Conservation (phyloP, 2,888 invertebrate species). For the Andrena dorsata region DNA sequence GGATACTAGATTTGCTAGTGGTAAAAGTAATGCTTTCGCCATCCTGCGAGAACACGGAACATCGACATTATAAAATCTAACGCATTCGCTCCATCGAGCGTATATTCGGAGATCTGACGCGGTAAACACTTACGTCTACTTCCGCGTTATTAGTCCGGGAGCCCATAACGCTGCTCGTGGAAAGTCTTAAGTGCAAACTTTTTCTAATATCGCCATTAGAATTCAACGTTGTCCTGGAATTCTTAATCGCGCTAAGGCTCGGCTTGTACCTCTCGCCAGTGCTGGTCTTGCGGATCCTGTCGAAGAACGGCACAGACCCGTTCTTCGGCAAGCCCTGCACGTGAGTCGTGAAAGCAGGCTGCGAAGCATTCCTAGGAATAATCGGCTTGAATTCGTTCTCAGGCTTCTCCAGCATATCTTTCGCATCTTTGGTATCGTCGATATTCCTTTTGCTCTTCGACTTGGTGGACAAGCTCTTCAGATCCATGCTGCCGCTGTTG, state of each 20-base stretch:
- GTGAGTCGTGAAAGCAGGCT: constrained; percentile 93
- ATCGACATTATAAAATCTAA: background rate
- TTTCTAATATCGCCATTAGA: constrained; percentile 91
- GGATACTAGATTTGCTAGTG: constrained; percentile 85
- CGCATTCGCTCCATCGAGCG: background rate
- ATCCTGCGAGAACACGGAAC: constrained; percentile 79
- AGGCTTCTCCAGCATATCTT: constrained; percentile 74
- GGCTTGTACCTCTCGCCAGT: constrained; percentile 94
- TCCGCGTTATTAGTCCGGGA: constrained; percentile 88
- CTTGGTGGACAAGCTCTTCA: constrained; percentile 79
- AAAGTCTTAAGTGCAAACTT: constrained; percentile 86
- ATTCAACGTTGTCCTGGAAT: constrained; percentile 90
- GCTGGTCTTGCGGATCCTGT: constrained; percentile 93
- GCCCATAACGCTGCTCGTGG: constrained; percentile 87
- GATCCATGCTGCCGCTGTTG: constrained; percentile 84
- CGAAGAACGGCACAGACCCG: constrained; percentile 96
- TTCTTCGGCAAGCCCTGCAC: constrained; percentile 93
- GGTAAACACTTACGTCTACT: constrained; percentile 83
- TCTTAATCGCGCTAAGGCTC: constrained; percentile 92
- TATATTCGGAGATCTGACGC: background rate
- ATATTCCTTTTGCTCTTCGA: constrained; percentile 80
- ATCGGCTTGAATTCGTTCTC: constrained; percentile 85
- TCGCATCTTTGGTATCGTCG: constrained; percentile 83
- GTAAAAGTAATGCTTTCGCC: constrained; percentile 90
- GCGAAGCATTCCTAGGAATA: constrained; percentile 94